Evolutionary conservation across 2,888 invertebrate species (phyloP).

Genomic region (Phymatocera aterrima): DNA sequence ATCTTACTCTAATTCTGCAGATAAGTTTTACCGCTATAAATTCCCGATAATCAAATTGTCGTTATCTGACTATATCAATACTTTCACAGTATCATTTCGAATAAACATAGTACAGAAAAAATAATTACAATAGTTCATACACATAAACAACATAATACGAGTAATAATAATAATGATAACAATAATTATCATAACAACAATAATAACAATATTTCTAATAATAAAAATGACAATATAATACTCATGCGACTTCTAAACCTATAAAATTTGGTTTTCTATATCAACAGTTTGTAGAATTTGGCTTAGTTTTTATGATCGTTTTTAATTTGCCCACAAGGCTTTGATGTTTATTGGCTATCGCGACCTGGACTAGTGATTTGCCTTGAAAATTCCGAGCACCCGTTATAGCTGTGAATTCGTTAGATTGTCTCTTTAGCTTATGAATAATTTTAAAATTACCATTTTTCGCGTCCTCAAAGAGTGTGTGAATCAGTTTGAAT

Average conservation of each 20-base stretch:
- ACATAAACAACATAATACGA: too few relatives aligned
- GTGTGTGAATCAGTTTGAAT: constrained; percentile 52
- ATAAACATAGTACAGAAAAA: neutral
- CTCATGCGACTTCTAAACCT: too few relatives aligned
- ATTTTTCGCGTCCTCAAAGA: constrained; percentile 51
- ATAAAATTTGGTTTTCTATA: neutral
- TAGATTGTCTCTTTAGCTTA: constrained; percentile 49
- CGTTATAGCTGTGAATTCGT: constrained; percentile 51
- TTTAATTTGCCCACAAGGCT: constrained; percentile 49
- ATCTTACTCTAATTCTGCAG: neutral
- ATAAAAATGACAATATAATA: too few relatives aligned
- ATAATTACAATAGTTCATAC: neutral
- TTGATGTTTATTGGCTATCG: constrained; percentile 49
- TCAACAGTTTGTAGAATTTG: neutral
- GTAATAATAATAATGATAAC: too few relatives aligned
- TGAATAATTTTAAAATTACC: constrained; percentile 50
- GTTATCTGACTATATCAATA: neutral
- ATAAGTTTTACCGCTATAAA: neutral
- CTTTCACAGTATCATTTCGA: neutral
- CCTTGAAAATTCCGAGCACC: constrained; percentile 55
- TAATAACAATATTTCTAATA: neutral
- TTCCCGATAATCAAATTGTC: too few relatives aligned
- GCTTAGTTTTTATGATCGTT: constrained; percentile 48
- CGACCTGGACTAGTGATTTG: constrained; percentile 53
- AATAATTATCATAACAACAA: neutral